These are phyloP conservation scores for Ecdyonurus torrentis DNA, from an alignment of 2,888 invertebrate species.

Conservation along the genomic window DNA sequence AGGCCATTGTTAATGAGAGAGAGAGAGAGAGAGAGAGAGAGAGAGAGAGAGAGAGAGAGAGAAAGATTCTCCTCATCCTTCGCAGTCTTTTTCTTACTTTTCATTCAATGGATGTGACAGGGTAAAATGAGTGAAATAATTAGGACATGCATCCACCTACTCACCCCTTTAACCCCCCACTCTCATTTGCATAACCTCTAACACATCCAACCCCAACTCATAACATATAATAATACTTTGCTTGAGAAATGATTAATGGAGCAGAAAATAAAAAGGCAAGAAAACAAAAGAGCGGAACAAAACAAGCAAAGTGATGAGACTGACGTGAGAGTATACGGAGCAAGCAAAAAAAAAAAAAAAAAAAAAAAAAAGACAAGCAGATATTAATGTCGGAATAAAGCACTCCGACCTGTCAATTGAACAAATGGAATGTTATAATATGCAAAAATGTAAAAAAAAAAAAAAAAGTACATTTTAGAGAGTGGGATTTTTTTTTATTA, in stretches of 20 bases:
- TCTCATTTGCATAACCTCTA: neutral
- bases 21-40: no score
- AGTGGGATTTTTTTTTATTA: no score
- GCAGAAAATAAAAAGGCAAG: neutral
- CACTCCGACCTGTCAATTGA: neutral
- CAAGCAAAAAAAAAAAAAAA: no score
- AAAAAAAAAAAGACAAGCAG: neutral
- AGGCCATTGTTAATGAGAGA: no score
- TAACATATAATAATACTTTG: no score
- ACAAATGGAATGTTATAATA: neutral
- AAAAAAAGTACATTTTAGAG: no score
- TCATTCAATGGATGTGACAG: neutral
- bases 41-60: no score
- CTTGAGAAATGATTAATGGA: neutral
- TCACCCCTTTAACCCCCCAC: neutral
- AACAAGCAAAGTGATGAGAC: neutral
- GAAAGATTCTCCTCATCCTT: neutral
- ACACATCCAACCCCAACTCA: neutral
- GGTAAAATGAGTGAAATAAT: neutral
- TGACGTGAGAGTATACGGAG: no score
- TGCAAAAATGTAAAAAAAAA: no score
- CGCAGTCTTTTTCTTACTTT: neutral
- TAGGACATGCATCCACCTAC: neutral
- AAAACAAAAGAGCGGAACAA: neutral
- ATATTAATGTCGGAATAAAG: neutral